Base-by-base conservation (phyloP, 2,797 vertebrate genomes). In the Luscinia luscinia region DNA sequence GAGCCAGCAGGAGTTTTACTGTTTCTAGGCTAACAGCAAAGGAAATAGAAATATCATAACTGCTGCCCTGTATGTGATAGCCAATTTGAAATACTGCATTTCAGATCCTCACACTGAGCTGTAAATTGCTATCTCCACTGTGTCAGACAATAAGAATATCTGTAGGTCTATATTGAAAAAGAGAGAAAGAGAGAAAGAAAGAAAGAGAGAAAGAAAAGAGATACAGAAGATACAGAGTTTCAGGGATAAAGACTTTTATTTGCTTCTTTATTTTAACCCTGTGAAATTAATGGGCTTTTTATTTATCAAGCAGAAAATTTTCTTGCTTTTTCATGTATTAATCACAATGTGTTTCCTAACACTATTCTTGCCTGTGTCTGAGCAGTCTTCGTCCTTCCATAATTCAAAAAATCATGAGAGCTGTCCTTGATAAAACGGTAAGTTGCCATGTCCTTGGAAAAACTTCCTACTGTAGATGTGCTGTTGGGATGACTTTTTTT, bases 21-120 rank as follows among this genome's bases (percentile, higher is more conserved):
- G 69, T 97, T 96, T 97, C 89, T 96, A 94, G 59, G 94, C 46
- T 97, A 97, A 96, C 74, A 94, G 61, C 75, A 94, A 82, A 93
- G 48, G 77, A 97, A 97, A 96, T 75, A 94, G 86, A 96, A 97
- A 96, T 96, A 96, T 85, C 92, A 88, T 62, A 97, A 94, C 49
- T 32, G 55, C 58, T 96, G 27, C 93, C 94, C 94, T 85, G 79
- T 54, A 68, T 96, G 95, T 76, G 79, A 91, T 87, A 96, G 92
- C 89, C 84, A 96, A 66, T 96, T 91, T 94, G 77, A 98, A 97
- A 97, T 93, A 85, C 75, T 74, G 30, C 45, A 73, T 95, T 97
- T 97, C 92, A 89, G 70, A 94, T 95, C 94, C 46, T 58, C 93
- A 93, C 52, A 81, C 62, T 90, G 76, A 94, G 82, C 52, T 97